Evolutionary conservation across 2,113 vertebrate genomes (phyloP), one percentile per base, ranked within the genome.

Genomic region (Gavia stellata): DNA sequence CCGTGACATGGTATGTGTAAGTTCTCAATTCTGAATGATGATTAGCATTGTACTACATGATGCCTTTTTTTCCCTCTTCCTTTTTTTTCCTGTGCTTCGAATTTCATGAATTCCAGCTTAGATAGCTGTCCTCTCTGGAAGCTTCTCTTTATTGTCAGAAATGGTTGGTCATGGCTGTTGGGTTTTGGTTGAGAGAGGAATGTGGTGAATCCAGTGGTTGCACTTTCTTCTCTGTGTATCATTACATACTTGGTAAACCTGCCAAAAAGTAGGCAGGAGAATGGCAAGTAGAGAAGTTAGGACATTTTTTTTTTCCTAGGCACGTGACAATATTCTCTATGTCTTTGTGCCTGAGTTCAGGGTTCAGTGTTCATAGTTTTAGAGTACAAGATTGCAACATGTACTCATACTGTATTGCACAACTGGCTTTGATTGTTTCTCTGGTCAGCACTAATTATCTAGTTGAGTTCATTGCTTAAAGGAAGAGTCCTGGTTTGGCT

Each of bases 371-470:
- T 91, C 70, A 45, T 70, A 42, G 71, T 94, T 72, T 61, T 71
- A 50, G 50, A 91, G 70, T 62, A 25, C 29, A 73, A 42, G 80
- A 91, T 94, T 96, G 92, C 90, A 1, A 86, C 91, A 87, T 28
- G 17, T 55, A n/a, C 63, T 79, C 1, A 1, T 47, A 45, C 44
- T 82, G 66, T 25, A 18, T 91, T 94, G 81, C 95, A 90, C 93
- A 96, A 95, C 58, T 52, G 58, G 21, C 45, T 92, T 92, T 81
- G 89, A 95, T 86, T 75, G 66, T 90, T 95, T 87, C 52, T 85
- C 81, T 68, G 77, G 81, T 91, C 84, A 77, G 21, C 29, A 14
- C 77, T 92, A 82, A 93, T 93, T 82, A 91, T 80, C 81, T 58
- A 63, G 62, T 70, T 58, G 81, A 88, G 19, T 89, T 96, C 33